phyloP scores from a whole-genome alignment of 2,888 invertebrate species.

The Sarcophaga carnaria region DNA sequence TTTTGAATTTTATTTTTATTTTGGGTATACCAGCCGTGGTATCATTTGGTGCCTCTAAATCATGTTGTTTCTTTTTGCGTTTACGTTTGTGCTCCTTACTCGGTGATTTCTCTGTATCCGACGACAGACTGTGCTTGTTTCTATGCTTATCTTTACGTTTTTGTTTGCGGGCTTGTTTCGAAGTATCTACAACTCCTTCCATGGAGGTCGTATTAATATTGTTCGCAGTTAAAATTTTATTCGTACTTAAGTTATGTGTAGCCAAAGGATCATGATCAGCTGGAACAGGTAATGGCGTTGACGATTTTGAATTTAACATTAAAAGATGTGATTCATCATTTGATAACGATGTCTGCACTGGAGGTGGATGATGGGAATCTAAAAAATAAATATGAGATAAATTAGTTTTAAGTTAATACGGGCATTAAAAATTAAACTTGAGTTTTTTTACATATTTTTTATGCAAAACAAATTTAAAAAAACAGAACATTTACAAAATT shows the following conservation, averaged over 20 bases:
- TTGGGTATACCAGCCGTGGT: conserved; percentile 85
- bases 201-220: conserved; percentile 70
- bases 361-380: conserved; percentile 52
- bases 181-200: conserved; percentile 74
- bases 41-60: conserved; percentile 83
- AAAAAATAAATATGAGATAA: conserved; percentile 20
- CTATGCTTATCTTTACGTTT: conserved; percentile 90
- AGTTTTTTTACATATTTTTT: no score
- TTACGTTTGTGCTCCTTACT: conserved; percentile 91
- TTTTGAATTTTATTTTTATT: conserved; percentile 88
- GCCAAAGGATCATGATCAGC: conserved; percentile 69
- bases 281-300: conserved; percentile 62
- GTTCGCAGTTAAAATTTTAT: conserved; percentile 42
- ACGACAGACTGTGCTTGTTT: conserved; percentile 84
- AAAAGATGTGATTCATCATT: conserved; percentile 69
- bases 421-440: neutral
- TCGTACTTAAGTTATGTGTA: conserved; percentile 65
- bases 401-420: neutral
- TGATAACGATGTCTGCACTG: conserved; percentile 57
- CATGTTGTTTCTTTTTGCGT: conserved; percentile 89
- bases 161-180: conserved; percentile 84
- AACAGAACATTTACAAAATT: no score
- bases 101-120: conserved; percentile 84
- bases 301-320: conserved; percentile 62
- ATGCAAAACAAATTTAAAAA: no score